phyloP scores from a whole-genome alignment of 2,797 vertebrate genomes.

The Micropoecilia bifurca region DNA sequence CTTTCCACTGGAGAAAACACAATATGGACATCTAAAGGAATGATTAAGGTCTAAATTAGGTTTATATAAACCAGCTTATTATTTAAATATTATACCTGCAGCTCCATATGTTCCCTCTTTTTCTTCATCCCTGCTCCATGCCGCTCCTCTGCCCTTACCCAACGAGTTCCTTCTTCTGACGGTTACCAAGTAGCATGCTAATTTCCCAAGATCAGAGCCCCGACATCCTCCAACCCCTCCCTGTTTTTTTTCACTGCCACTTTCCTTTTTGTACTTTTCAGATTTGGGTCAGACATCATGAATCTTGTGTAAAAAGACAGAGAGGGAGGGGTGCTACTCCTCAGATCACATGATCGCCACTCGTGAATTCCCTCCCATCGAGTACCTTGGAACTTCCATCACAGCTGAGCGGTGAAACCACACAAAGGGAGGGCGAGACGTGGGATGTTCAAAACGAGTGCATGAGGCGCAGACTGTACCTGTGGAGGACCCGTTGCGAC shows the following conservation, averaged over 20 bases:
- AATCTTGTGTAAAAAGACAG: conserved; percentile 29
- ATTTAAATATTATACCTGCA: conserved; percentile 32
- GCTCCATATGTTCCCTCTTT: conserved; percentile 19
- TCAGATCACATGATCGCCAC: conserved; percentile 45
- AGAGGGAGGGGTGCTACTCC: not conserved
- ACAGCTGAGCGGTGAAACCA: conserved; percentile 32
- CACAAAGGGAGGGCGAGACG: conserved; percentile 11
- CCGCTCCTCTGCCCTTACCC: conserved; percentile 25
- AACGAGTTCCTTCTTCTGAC: conserved; percentile 57
- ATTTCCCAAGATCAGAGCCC: conserved; percentile 68
- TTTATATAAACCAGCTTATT: conserved; percentile 17
- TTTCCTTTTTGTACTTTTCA: conserved; percentile 56
- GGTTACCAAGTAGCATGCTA: conserved; percentile 64
- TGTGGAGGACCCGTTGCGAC: conserved; percentile 59
- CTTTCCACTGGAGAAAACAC: not conserved
- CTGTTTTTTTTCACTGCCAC: conserved; percentile 11
- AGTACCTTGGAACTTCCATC: conserved; percentile 48
- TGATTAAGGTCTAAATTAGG: conserved; percentile 2
- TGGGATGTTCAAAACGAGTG: conserved; percentile 25
- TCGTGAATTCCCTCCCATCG: conserved; percentile 43
- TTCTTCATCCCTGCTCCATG: conserved; percentile 1
- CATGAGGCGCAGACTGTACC: conserved; percentile 66
- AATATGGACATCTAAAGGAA: not conserved
- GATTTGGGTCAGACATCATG: conserved; percentile 78
- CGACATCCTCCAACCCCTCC: conserved; percentile 7